phyloP scores from a whole-genome alignment of 2,888 invertebrate species.

The Kryphioiulus occultus region DNA sequence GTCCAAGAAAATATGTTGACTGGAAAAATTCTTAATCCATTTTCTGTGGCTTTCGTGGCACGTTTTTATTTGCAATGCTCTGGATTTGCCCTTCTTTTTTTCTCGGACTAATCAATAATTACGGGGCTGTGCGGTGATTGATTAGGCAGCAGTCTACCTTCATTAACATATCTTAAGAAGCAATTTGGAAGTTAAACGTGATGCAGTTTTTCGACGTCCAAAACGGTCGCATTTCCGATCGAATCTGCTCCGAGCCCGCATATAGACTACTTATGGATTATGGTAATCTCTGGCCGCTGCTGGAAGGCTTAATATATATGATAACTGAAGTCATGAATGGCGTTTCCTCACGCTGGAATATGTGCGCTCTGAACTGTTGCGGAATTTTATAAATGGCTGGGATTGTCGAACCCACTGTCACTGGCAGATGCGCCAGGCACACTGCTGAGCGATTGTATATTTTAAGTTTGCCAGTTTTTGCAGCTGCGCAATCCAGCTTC shows the following conservation, averaged over 20 bases:
- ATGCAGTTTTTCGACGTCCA: background rate
- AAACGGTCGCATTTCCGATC: background rate
- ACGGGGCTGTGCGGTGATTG: background rate
- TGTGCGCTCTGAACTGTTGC: background rate
- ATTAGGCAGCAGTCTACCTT: background rate
- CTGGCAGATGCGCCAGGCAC: background rate
- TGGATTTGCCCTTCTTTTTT: too few species aligned
- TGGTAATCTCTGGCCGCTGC: constrained; percentile 4
- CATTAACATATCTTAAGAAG: constrained; percentile 20
- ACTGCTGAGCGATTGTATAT: constrained; percentile 1
- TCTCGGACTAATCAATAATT: background rate
- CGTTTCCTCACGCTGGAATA: background rate
- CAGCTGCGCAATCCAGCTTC: background rate
- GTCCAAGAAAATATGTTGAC: too few species aligned
- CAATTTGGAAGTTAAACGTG: constrained; percentile 4
- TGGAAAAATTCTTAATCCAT: too few species aligned
- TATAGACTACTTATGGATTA: constrained; percentile 10
- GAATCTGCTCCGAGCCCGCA: background rate
- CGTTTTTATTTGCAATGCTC: too few species aligned
- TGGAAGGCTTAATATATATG: constrained; percentile 13
- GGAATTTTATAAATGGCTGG: background rate
- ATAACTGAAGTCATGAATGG: background rate
- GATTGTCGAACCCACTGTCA: constrained; percentile 3
- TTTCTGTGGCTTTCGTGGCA: too few species aligned
- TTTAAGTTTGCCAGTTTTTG: constrained; percentile 7